Evolutionary conservation across 37 sponge, comb jelly and placozoan species (phyloP).

Genomic region (Mnemiopsis leidyi): DNA sequence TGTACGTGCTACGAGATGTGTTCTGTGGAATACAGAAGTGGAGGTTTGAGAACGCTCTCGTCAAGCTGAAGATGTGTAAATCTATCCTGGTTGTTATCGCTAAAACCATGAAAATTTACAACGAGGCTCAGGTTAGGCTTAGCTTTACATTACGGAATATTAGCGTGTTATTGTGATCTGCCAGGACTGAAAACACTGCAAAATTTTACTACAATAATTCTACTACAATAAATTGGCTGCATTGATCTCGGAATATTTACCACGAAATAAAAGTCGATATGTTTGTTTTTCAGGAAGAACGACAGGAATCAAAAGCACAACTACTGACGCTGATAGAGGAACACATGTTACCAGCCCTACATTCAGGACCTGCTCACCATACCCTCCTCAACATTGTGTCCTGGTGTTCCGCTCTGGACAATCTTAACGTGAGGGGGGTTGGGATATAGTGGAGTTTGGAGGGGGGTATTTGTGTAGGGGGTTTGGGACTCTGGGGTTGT

Average conservation of each 20-base stretch:
- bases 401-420: conserved; percentile 55
- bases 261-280: too few relatives aligned
- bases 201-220: too few relatives aligned
- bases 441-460: too few relatives aligned
- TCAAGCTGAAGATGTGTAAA: conserved; percentile 61
- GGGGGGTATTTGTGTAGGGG: too few relatives aligned
- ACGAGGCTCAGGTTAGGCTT: conserved; percentile 42
- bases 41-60: conserved; percentile 54
- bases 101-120: conserved; percentile 40
- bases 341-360: conserved; percentile 36
- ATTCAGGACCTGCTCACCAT: conserved; percentile 59
- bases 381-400: conserved; percentile 62
- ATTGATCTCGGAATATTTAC: too few relatives aligned
- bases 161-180: too few relatives aligned
- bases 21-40: conserved; percentile 57
- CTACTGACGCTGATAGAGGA: conserved; percentile 27
- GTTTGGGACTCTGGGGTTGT: too few relatives aligned
- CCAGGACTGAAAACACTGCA: too few relatives aligned
- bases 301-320: neutral
- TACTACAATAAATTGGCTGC: too few relatives aligned
- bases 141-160: too few relatives aligned
- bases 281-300: conserved; percentile 53
- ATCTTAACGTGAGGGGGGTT: conserved; percentile 8
- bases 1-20: conserved; percentile 53
- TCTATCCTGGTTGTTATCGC: conserved; percentile 38